phyloP scores from a whole-genome alignment of 1,140 invertebrate species.

The Agrilus planipennis region DNA sequence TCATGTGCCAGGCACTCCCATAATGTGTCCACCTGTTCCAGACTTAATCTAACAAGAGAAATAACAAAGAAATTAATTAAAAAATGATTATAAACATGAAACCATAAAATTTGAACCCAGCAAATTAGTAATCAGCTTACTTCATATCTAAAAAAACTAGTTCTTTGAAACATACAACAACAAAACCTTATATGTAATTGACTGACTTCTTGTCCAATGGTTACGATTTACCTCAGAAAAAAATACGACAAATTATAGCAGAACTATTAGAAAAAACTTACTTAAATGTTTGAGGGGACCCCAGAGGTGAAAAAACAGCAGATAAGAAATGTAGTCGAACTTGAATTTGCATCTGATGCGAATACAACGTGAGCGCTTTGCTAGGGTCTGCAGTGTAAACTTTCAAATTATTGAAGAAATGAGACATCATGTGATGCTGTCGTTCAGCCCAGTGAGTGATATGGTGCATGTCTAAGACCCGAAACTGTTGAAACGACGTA shows the following conservation, averaged over 20 bases:
- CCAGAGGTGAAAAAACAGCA: constrained; percentile 80
- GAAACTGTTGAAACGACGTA: constrained; percentile 80
- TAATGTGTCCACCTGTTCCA: constrained; percentile 79
- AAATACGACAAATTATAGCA: too few relatives aligned
- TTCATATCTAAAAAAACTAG: too few relatives aligned
- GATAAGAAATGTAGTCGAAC: constrained; percentile 83
- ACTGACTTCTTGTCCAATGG: too few relatives aligned
- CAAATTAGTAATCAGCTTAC: background rate
- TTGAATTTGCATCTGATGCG: constrained; percentile 81
- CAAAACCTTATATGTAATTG: too few relatives aligned
- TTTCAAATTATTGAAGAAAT: constrained; percentile 79
- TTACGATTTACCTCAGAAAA: too few relatives aligned
- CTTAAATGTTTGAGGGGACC: constrained; percentile 79
- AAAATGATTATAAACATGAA: background rate
- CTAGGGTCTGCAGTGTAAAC: constrained; percentile 40
- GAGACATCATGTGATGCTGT: constrained; percentile 80
- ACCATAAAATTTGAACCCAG: background rate
- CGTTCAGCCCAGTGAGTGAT: constrained; percentile 81
- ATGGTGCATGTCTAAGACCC: constrained; percentile 69
- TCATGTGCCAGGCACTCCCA: constrained; percentile 84
- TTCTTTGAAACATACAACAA: too few relatives aligned
- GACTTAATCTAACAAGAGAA: constrained; percentile 50
- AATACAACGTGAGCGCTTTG: constrained; percentile 45
- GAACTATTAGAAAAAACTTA: constrained; percentile 28
- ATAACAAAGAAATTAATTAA: background rate